These are phyloP conservation scores for Apus apus DNA, from an alignment of 2,113 vertebrate genomes.

Conservation along the genomic window DNA sequence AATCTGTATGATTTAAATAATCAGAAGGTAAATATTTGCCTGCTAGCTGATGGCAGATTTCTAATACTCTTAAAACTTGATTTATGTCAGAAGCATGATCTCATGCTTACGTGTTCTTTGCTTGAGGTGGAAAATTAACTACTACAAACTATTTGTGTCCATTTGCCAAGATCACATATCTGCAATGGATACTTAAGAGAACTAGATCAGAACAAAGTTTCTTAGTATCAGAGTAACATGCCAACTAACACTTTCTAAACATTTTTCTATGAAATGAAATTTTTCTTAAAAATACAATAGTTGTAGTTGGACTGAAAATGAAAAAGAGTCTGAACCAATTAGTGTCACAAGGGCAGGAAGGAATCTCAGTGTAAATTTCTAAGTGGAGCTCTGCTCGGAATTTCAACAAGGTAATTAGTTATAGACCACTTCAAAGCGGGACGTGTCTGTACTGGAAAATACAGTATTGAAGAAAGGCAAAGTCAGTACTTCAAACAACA, in stretches of 20 bases:
- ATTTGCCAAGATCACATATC: not conserved
- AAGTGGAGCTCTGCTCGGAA: conserved; percentile 56
- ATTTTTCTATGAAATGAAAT: not conserved
- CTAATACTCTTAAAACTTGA: not conserved
- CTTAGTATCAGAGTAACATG: not conserved
- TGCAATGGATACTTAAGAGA: not conserved
- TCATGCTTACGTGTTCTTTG: not conserved
- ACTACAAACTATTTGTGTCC: not conserved
- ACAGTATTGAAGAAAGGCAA: not conserved
- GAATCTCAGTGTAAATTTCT: conserved; percentile 55
- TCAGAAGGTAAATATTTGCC: not conserved
- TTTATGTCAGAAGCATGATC: not conserved
- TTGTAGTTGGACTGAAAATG: conserved; percentile 38
- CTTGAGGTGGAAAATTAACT: not conserved
- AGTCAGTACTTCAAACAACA: conserved; percentile 8
- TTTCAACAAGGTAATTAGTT: conserved; percentile 51
- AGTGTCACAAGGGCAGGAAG: conserved; percentile 53
- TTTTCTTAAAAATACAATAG: conserved; percentile 33
- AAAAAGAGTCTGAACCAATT: conserved; percentile 35
- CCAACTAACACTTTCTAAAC: not conserved
- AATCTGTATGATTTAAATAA: not conserved
- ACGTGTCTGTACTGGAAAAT: conserved; percentile 24
- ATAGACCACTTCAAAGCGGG: conserved; percentile 47
- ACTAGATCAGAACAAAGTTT: not conserved
- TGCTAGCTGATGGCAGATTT: not conserved